A percentile compares a stretch with the other conserved stretches of the same genome.
Evolutionary conservation across 2,113 vertebrate genomes (phyloP).

Genomic region (Sapajus apella): DNA sequence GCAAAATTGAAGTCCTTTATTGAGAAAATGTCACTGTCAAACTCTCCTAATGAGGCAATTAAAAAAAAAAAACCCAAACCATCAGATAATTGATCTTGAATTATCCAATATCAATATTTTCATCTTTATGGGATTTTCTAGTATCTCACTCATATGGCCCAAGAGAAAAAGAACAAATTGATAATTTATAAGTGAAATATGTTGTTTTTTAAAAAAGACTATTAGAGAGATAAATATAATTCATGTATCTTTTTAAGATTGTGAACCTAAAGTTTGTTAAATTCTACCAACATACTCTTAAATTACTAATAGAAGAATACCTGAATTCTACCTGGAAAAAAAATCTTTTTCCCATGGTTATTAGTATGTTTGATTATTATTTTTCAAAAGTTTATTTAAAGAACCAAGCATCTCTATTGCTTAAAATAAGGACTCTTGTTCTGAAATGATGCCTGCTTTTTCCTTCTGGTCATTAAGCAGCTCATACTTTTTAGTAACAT

Average conservation of each 20-base stretch:
- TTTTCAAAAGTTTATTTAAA: constrained; percentile 12
- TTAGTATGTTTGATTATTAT: neutral
- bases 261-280: neutral
- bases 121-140: neutral
- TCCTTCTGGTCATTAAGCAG: constrained; percentile 33
- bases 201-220: neutral
- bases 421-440: constrained; percentile 36
- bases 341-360: neutral
- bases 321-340: neutral
- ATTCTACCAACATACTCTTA: neutral
- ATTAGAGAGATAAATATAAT: neutral
- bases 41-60: neutral
- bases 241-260: neutral
- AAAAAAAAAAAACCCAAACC: neutral
- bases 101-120: neutral
- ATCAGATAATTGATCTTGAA: neutral
- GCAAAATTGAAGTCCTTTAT: neutral
- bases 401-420: neutral
- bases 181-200: neutral
- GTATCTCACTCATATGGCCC: neutral
- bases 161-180: neutral
- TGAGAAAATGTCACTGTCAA: neutral
- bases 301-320: neutral
- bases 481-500: constrained; percentile 40
- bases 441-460: constrained; percentile 62